Base-by-base conservation (phyloP, 2,888 invertebrate genomes). In the Xestia ashworthii region DNA sequence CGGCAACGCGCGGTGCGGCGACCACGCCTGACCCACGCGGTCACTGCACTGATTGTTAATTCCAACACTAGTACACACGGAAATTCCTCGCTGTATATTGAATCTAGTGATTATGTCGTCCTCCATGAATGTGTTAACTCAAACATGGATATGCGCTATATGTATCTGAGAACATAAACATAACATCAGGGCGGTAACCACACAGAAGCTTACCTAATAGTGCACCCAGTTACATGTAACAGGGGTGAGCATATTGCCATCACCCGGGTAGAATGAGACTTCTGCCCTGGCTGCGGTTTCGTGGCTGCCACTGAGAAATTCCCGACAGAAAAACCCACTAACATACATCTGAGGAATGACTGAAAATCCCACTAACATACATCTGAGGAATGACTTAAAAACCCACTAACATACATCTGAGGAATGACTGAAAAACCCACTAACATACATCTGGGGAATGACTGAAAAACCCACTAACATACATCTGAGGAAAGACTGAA, bases 11-110 rank as follows among this genome's bases (percentile, higher is more conserved):
- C 3, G 55, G 50, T 67, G 48, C 58, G 60, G 70, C 11, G 19
- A 50, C 71, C 78, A 65, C 38, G 62, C 73, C 53, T n/a, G 44
- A 73, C 72, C 71, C 62, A 64, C 74, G 69, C 76, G 79, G 71
- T 76, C 76, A 78, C 77, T 73, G 76, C 82, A 71, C 72, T 78
- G 64, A 85, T 84, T 87, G 87, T 82, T 84, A 80, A 80, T 84
- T 85, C 69, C 75, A 78, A 58, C 55, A 25, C 62, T 46, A 41
- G 58, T 75, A 74, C 68, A 72, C 76, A 76, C 22, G 44, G 50
- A 69, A 32, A 55, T 73, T 79, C 41, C 62, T 55, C 14, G 11
- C 53, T 32, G 41, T 55, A 32, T 50, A 76, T 72, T 71, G 46
- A 74, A 78, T 74, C 46, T 60, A 71, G 71, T 69, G 48, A 64